Conservation (phyloP, 2,113 vertebrate species). For the Oryzias javanicus region DNA sequence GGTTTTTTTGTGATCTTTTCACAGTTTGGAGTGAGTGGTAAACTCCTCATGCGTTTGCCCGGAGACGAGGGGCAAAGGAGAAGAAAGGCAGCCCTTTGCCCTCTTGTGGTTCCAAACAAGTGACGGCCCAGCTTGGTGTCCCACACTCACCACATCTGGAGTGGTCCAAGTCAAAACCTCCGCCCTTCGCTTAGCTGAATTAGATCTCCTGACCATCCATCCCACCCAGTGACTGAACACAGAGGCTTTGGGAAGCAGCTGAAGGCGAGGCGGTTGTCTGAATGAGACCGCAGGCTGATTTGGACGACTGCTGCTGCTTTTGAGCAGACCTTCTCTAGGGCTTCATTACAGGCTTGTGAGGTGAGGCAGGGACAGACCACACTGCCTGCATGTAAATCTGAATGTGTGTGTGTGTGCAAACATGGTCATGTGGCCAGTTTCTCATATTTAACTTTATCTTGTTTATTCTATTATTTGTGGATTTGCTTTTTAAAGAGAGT, state of each 20-base stretch:
- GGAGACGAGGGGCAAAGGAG: conserved; percentile 21
- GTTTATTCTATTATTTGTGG: conserved; percentile 30
- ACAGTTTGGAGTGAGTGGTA: conserved; percentile 47
- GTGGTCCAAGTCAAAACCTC: conserved; percentile 48
- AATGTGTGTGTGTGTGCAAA: conserved; percentile 32
- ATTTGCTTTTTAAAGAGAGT: not conserved
- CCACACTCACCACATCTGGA: conserved; percentile 70
- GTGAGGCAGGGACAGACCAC: conserved; percentile 64
- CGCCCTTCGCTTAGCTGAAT: conserved; percentile 54
- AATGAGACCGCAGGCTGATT: conserved; percentile 72
- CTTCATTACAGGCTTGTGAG: conserved; percentile 67
- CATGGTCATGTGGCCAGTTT: conserved; percentile 31
- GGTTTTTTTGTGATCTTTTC: conserved; percentile 30
- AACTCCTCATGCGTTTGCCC: conserved; percentile 35
- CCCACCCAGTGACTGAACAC: conserved; percentile 71
- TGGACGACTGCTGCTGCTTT: conserved; percentile 63
- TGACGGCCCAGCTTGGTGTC: conserved; percentile 57
- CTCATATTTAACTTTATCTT: conserved; percentile 25
- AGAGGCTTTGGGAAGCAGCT: conserved; percentile 56
- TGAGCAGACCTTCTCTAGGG: conserved; percentile 65
- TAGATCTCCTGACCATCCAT: conserved; percentile 65
- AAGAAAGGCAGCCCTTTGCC: conserved; percentile 51
- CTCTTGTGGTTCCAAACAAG: conserved; percentile 61
- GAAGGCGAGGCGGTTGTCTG: conserved; percentile 65
- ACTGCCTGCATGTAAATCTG: conserved; percentile 54